Conservation (phyloP, 1,140 invertebrate species). For the Capitella teleta region DNA sequence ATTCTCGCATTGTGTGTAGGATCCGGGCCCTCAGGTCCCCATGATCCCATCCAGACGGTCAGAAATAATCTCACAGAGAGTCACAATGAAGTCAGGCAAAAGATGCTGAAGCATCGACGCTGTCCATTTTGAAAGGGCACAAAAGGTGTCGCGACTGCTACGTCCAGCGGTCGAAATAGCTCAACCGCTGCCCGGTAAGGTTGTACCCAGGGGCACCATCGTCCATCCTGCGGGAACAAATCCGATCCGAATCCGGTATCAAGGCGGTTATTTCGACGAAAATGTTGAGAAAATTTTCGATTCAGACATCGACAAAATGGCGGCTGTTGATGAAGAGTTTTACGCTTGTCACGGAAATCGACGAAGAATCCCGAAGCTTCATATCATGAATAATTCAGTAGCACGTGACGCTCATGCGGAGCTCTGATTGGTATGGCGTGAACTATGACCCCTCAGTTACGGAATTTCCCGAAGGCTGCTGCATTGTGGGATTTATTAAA, state of each 20-base stretch:
- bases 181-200: constrained; percentile 4
- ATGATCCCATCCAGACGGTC: too few species aligned
- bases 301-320: constrained; percentile 85
- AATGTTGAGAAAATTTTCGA: constrained; percentile 56
- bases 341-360: constrained; percentile 63
- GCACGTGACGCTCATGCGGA: constrained; percentile 8
- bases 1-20: too few species aligned
- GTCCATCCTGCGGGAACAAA: constrained; percentile 3
- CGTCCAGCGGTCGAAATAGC: too few species aligned
- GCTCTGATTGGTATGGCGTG: not conserved
- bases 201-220: constrained; percentile 10
- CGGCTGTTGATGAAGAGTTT: constrained; percentile 84
- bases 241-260: not conserved
- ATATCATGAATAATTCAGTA: constrained; percentile 30
- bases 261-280: not conserved
- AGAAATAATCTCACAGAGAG: too few species aligned
- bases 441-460: too few species aligned
- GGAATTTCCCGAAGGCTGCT: constrained; percentile 13
- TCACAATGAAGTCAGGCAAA: too few species aligned
- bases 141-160: too few species aligned
- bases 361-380: constrained; percentile 58
- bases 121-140: too few species aligned
- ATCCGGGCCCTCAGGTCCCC: too few species aligned
- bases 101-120: too few species aligned
- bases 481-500: constrained; percentile 16